Evolutionary conservation across 2,888 invertebrate genomes (phyloP), one percentile per base, ranked within the genome.

Genomic region (Lasioglossum calceatum): DNA sequence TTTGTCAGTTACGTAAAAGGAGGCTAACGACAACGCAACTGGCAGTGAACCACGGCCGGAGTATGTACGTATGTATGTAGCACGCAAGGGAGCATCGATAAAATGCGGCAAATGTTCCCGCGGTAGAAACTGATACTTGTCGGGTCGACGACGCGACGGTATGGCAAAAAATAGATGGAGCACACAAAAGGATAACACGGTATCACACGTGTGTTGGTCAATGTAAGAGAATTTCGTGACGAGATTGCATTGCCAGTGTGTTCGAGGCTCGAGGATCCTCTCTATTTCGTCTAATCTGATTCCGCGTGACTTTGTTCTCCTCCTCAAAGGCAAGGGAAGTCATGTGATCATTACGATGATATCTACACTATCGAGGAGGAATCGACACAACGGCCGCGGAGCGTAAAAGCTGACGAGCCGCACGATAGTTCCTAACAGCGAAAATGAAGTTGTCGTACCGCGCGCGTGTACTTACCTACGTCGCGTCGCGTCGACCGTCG

Each of bases 271-370:
- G 70, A 23, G 39, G 19, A 39, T 70, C 70, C 39, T 70, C 70
- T 39, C 70, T 39, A 39, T 70, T 39, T 39, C 70, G 39, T 70
- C 70, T 70, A 70, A 70, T 70, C 70, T 70, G 70, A 70, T 70
- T 70, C 39, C 70, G 39, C 70, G 70, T 12, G 70, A 70, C 70
- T 70, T 70, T 70, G 70, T 70, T 70, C 70, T 12, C 4, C 23
- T 70, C 4, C 39, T 70, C 70, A 70, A 70, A 70, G 70, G 70
- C 70, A 70, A 70, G 70, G 70, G 39, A 70, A 70, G 70, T 70
- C 70, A 39, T 70, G 70, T 39, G 70, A 39, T 70, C 70, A 70
- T 70, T 70, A 70, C 10, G 70, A 70, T 70, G 70, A 39, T 70
- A 70, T 70, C 70, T 39, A 70, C 39, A 1, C 70, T 39, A 70